phyloP scores from a whole-genome alignment of 92 coral and sea anemone genomes.

The Palythoa grandiflora region DNA sequence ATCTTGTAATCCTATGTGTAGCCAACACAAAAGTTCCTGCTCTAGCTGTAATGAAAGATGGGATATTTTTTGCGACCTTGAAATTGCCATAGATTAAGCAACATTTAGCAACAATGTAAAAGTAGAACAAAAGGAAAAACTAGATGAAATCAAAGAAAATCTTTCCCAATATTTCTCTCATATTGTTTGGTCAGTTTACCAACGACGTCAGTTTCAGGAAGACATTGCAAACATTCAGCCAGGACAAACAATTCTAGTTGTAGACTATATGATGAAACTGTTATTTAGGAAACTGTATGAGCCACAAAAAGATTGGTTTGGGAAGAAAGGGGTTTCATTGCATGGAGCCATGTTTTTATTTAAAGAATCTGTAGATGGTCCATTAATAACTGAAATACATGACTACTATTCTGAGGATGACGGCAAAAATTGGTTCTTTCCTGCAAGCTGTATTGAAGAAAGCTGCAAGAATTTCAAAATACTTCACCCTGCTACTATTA shows the following conservation, averaged over 20 bases:
- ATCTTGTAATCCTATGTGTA: constrained; percentile 39
- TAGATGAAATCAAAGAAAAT: constrained; percentile 8
- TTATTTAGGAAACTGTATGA: constrained; percentile 12
- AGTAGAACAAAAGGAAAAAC: background rate
- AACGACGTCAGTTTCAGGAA: constrained; percentile 23
- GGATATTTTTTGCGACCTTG: constrained; percentile 13
- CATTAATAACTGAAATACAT: constrained; percentile 25
- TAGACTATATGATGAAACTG: constrained; percentile 42
- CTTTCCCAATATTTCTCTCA: constrained; percentile 18
- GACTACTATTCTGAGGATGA: constrained; percentile 33
- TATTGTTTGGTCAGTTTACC: constrained; percentile 32
- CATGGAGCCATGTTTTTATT: constrained; percentile 26
- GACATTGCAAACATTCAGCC: constrained; percentile 28
- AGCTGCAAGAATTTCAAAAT: constrained; percentile 46
- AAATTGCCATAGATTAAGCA: constrained; percentile 3
- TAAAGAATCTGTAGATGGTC: constrained; percentile 20
- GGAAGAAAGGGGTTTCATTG: constrained; percentile 21
- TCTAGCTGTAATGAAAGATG: constrained; percentile 22
- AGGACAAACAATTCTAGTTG: constrained; percentile 26
- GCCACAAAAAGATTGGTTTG: constrained; percentile 38
- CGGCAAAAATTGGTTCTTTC: constrained; percentile 41
- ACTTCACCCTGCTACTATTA: constrained; percentile 22
- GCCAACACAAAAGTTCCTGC: constrained; percentile 43
- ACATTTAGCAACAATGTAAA: background rate
- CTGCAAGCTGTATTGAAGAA: constrained; percentile 61